phyloP scores from a whole-genome alignment of 2,888 invertebrate species.

The Eupithecia tripunctaria region DNA sequence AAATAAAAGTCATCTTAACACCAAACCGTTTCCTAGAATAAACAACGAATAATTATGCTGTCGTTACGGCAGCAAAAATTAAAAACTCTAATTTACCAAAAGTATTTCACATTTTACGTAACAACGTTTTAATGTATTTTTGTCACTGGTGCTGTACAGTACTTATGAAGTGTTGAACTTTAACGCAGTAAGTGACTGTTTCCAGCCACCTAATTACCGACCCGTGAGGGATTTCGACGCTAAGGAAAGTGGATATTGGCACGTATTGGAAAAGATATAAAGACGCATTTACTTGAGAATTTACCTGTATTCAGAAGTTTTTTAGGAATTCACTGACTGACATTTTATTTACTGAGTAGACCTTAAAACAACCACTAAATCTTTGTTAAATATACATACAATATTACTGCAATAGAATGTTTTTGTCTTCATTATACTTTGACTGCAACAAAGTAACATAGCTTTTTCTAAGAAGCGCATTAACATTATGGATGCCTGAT shows the following conservation, averaged over 20 bases:
- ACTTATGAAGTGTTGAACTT: no score
- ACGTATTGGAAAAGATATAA: no score
- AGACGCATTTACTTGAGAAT: neutral
- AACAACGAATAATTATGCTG: neutral
- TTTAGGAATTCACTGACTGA: no score
- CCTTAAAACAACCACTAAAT: neutral
- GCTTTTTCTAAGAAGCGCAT: conserved; percentile 28
- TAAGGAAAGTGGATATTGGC: neutral
- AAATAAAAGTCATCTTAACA: neutral
- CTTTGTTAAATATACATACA: neutral
- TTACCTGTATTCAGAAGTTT: neutral
- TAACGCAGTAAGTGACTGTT: neutral
- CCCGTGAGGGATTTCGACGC: neutral
- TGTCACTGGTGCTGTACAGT: no score
- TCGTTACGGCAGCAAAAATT: neutral
- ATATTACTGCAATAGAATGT: conserved; percentile 7
- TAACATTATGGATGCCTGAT: conserved; percentile 26
- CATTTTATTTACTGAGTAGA: neutral
- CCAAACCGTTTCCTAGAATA: neutral
- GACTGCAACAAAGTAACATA: neutral
- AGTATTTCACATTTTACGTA: neutral
- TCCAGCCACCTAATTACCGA: neutral
- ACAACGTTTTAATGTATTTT: neutral
- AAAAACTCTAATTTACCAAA: neutral
- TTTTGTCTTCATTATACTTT: neutral